A percentile compares a stretch with the other conserved stretches of the same genome.
These are phyloP conservation scores for Tiaroga cobitis DNA, from an alignment of 2,797 vertebrate genomes.

Conservation along the genomic window DNA sequence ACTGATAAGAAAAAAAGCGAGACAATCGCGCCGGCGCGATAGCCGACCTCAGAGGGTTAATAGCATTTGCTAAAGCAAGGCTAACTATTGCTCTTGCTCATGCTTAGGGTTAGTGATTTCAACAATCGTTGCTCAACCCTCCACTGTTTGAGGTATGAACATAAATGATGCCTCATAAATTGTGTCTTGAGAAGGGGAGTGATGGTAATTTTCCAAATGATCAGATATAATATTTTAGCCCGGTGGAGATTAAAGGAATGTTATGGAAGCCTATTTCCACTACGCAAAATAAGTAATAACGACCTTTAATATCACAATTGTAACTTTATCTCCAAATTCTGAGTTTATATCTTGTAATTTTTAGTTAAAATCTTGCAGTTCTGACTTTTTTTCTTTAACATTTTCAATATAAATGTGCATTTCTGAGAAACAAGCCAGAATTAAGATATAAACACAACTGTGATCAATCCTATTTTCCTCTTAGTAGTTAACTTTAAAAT, in stretches of 20 bases:
- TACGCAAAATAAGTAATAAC: neutral
- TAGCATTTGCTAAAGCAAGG: slow-evolving; percentile 1
- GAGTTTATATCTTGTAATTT: neutral
- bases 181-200: too few relatives aligned
- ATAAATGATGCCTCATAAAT: neutral
- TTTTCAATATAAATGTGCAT: neutral
- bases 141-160: neutral
- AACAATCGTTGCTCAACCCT: neutral
- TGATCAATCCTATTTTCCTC: too few relatives aligned
- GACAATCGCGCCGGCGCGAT: too few relatives aligned
- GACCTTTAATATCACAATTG: neutral
- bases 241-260: neutral
- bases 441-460: neutral
- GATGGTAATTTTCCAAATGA: neutral
- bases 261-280: neutral
- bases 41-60: too few relatives aligned
- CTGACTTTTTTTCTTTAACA: neutral
- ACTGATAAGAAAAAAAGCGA: too few relatives aligned
- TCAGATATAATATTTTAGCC: neutral
- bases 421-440: neutral
- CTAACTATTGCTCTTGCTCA: neutral
- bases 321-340: neutral
- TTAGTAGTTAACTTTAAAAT: too few relatives aligned
- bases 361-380: neutral
- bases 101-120: neutral